phyloP scores from a whole-genome alignment of 2,113 vertebrate species.

The Bagarius yarrelli region DNA sequence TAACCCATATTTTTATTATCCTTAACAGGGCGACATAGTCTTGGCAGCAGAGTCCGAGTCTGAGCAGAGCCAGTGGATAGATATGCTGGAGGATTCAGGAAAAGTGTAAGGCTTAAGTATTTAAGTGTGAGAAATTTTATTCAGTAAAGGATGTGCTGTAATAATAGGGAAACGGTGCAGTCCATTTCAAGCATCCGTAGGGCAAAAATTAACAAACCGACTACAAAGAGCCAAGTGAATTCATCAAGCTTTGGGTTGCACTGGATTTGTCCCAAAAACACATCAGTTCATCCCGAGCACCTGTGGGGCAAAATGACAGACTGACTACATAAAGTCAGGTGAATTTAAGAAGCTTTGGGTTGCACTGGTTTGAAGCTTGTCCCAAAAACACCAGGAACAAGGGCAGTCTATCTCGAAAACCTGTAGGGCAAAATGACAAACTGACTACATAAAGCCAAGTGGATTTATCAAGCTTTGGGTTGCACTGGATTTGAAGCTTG shows the following conservation, averaged over 20 bases:
- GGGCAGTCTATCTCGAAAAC: background rate
- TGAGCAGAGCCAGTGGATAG: slow-evolving; percentile 92
- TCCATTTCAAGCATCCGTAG: background rate
- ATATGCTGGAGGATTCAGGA: slow-evolving; percentile 94
- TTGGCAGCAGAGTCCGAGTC: slow-evolving; percentile 89
- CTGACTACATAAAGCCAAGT: too few relatives aligned
- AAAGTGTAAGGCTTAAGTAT: slow-evolving; percentile 84
- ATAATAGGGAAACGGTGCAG: background rate
- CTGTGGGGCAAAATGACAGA: too few relatives aligned
- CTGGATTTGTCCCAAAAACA: too few relatives aligned
- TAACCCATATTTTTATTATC: background rate
- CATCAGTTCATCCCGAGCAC: too few relatives aligned
- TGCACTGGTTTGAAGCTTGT: too few relatives aligned
- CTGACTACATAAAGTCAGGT: too few relatives aligned
- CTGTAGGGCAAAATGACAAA: background rate
- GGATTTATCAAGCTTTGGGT: too few relatives aligned
- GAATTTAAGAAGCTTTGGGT: too few relatives aligned
- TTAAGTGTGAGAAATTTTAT: background rate
- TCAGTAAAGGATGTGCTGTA: too few relatives aligned
- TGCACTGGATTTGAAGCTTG: background rate
- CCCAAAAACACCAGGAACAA: background rate
- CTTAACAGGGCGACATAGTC: slow-evolving; percentile 81
- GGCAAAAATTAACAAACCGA: too few relatives aligned
- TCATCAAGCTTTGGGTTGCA: too few relatives aligned
- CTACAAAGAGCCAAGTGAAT: too few relatives aligned